phyloP scores from a whole-genome alignment of 2,113 vertebrate species.

The Mastomys coucha region DNA sequence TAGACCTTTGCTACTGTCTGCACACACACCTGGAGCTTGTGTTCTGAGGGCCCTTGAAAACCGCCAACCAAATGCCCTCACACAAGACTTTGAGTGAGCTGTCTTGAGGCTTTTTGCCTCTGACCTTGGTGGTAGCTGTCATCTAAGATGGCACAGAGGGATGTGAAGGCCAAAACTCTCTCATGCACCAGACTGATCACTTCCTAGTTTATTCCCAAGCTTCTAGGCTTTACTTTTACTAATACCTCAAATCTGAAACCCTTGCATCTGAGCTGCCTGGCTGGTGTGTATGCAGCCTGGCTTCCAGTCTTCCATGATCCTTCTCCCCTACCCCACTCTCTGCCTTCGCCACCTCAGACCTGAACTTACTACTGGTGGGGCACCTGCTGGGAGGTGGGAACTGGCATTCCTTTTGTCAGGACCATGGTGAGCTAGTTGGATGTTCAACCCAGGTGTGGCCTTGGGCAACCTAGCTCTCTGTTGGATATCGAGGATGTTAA shows the following conservation, averaged over 20 bases:
- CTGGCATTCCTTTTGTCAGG: background rate
- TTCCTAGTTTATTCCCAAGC: background rate
- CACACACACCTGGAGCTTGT: background rate
- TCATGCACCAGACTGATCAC: background rate
- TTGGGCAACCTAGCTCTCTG: background rate
- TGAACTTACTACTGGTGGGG: background rate
- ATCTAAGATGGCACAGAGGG: background rate
- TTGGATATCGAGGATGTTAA: background rate
- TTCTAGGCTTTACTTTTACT: background rate
- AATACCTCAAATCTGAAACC: slow-evolving; percentile 62
- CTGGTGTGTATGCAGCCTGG: slow-evolving; percentile 8
- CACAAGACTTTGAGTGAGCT: background rate
- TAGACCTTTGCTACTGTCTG: background rate
- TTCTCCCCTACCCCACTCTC: background rate
- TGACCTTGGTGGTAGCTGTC: background rate
- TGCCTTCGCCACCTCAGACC: background rate
- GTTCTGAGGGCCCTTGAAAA: background rate
- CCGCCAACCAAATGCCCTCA: background rate
- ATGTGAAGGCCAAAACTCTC: background rate
- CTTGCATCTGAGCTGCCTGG: slow-evolving; percentile 6
- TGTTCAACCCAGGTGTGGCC: background rate
- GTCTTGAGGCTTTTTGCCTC: background rate
- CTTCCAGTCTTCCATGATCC: slow-evolving; percentile 2
- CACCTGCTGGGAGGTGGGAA: background rate
- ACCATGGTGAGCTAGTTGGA: background rate